Percentiles rank a stretch among this genome's conserved stretches.
phyloP scores from a whole-genome alignment of 2,113 vertebrate genomes.

The Oncorhynchus clarkii region DNA sequence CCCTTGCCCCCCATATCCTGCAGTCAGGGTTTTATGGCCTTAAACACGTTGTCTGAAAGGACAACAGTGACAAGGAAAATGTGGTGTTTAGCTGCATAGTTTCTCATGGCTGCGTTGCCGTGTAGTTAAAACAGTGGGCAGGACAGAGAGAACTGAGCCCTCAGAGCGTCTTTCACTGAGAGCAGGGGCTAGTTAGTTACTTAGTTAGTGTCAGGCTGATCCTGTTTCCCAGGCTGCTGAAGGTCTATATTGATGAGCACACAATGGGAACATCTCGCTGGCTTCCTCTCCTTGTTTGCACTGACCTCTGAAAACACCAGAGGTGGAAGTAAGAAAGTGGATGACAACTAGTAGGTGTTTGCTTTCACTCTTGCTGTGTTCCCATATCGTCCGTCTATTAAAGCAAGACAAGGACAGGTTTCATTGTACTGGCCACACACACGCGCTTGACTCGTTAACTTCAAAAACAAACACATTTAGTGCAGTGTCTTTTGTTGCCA shows the following conservation, averaged over 20 bases:
- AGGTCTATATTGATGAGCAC: conserved; percentile 15
- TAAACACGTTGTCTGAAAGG: conserved; percentile 41
- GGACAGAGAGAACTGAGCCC: neutral
- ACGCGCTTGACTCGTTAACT: too few relatives aligned
- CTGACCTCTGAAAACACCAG: conserved; percentile 3
- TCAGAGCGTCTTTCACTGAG: conserved; percentile 8
- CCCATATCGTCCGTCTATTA: conserved; percentile 18
- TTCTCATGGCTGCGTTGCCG: conserved; percentile 34
- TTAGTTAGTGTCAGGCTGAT: neutral
- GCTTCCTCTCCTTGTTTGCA: conserved; percentile 10
- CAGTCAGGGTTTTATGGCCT: conserved; percentile 38
- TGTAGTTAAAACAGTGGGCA: conserved; percentile 46
- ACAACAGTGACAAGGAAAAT: conserved; percentile 35
- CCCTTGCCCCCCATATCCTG: conserved; percentile 7
- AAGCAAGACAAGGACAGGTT: too few relatives aligned
- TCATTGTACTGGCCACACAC: too few relatives aligned
- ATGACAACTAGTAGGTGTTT: neutral
- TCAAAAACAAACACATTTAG: too few relatives aligned
- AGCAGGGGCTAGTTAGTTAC: conserved; percentile 11
- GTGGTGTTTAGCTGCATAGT: conserved; percentile 32
- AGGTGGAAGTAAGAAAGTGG: neutral
- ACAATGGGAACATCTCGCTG: neutral
- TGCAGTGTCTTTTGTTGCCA: neutral
- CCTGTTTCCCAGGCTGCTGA: conserved; percentile 21
- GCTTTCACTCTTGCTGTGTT: conserved; percentile 1